Conservation (phyloP, 2,113 vertebrate genomes). For the Chaetodon auriga region DNA sequence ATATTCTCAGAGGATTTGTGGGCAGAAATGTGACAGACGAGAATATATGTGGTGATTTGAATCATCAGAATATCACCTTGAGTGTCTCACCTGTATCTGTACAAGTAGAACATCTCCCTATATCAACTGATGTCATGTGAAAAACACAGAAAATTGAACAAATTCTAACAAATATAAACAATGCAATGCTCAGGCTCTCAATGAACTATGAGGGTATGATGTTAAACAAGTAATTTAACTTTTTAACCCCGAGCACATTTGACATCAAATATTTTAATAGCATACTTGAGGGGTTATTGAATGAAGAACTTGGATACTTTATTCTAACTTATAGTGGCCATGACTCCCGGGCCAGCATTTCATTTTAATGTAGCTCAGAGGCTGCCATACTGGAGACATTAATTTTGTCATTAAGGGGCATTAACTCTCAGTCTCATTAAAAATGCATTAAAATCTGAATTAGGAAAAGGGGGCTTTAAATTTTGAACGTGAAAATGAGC, state of each 20-base stretch:
- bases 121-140: neutral
- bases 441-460: conserved; percentile 10
- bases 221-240: neutral
- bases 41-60: neutral
- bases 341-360: neutral
- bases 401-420: neutral
- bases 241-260: neutral
- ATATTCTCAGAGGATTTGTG: neutral
- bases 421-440: conserved; percentile 25
- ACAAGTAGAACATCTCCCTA: neutral
- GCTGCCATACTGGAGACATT: conserved; percentile 15
- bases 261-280: neutral
- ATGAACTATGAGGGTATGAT: neutral
- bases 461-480: neutral
- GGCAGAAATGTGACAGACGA: neutral
- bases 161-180: neutral
- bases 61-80: neutral
- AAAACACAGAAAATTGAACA: neutral
- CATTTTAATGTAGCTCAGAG: conserved; percentile 16
- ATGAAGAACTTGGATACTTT: neutral
- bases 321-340: neutral
- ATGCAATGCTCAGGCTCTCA: neutral
- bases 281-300: neutral
- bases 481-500: neutral
- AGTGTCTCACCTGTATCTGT: too few relatives aligned